Evolutionary conservation across 2,113 vertebrate species (phyloP), one percentile per base, ranked within the genome.

Genomic region (Entomyzon cyanotis): DNA sequence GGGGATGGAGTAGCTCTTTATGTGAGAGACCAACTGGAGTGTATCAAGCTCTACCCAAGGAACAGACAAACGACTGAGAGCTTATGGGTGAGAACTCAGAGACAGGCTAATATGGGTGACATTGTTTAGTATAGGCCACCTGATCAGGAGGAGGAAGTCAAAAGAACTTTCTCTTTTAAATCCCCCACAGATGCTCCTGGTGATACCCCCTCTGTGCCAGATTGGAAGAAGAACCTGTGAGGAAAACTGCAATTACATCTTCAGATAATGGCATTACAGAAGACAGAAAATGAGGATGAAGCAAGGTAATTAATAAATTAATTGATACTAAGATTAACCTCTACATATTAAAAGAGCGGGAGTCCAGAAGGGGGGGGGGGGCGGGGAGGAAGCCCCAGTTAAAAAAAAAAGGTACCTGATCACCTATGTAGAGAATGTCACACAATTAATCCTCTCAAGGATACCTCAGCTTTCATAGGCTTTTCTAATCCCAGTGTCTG

Each of bases 51-150:
- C 35, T 35, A 58, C 13, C 10, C 44, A 59, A 59, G 35, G 21
- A 17, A 59, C 13, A 35, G 25, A 27, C 9, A 68, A 59, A 59
- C 0, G 0, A 50, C 31, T 50, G 35, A 58, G 17, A 42, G 12
- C 3, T 67, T 35, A 50, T 2, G 1, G 17, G 9, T 50, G 44
- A 67, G 44, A 58, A 76, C 27, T 68, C 27, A 59, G 17, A 21
- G 22, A 18, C 37, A 68, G 11, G 33, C 17, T 59, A 33, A 77
- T 14, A 44, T 7, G 5, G 31, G 24, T 42, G 27, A 25, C 25
- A 35, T 6, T 50, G 16, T 60, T 68, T 12, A 33, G 17, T 10
- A 23, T 35, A 0, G 0, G 37, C 13, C 13, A 25, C 25, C 25
- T 25, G 9, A 37, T 31, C 25, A 68, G 46, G 14, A 44, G 13